phyloP scores from a whole-genome alignment of 2,888 invertebrate species.

The Pseudococcus viburni region DNA sequence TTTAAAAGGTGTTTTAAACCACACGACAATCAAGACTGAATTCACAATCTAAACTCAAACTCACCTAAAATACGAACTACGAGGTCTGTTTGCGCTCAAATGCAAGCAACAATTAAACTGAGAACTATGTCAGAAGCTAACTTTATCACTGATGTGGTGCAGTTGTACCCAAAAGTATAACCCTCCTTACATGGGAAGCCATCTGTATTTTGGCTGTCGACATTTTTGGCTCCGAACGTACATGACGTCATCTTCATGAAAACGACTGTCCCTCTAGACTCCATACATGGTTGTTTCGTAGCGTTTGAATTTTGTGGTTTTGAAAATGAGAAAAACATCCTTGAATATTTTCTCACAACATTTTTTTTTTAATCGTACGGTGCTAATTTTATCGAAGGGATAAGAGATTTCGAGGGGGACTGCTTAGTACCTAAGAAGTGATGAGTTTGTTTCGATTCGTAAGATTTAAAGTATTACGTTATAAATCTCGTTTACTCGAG shows the following conservation, averaged over 20 bases:
- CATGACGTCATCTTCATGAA: constrained; percentile 59
- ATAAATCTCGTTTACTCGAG: background rate
- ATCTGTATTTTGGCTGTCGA: constrained; percentile 63
- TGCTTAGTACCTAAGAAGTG: too few species aligned
- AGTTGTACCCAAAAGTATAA: constrained; percentile 68
- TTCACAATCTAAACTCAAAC: constrained; percentile 5
- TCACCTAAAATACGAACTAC: constrained; percentile 59
- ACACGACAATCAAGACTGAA: background rate
- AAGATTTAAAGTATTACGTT: background rate
- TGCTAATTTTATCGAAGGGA: background rate
- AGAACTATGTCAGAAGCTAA: constrained; percentile 55
- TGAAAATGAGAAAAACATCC: constrained; percentile 18
- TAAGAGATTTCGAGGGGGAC: background rate
- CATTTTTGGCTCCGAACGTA: constrained; percentile 56
- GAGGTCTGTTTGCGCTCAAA: constrained; percentile 54
- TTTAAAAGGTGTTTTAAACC: background rate
- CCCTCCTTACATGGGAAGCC: constrained; percentile 68
- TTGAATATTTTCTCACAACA: background rate
- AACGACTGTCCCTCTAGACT: constrained; percentile 41
- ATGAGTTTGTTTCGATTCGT: background rate
- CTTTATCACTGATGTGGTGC: constrained; percentile 65
- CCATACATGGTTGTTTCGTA: constrained; percentile 62
- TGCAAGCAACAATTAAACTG: constrained; percentile 62
- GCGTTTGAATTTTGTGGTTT: constrained; percentile 17
- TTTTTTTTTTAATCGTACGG: constrained; percentile 5